Base-by-base conservation (phyloP, 2,797 vertebrate species). In the Acropternis orthonyx region DNA sequence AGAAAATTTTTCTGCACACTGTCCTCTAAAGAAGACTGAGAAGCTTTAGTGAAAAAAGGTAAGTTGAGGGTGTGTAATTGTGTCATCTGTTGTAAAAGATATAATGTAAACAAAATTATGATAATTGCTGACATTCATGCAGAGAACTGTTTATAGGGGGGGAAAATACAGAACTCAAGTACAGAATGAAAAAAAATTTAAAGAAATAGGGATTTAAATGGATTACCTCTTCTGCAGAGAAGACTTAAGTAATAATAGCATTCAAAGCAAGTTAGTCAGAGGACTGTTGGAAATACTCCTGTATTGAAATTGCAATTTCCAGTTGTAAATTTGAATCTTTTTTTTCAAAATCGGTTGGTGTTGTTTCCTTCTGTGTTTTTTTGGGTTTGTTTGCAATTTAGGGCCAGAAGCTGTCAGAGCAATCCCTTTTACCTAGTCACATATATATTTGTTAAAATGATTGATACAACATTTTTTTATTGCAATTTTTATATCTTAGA, bases 351-450 rank as follows among this genome's bases (percentile, higher is more conserved):
- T 21, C 26, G 7, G 0, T 48, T 71, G 15, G 4, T 0, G 4
- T 7, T 59, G 4, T 4, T 34, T 39, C 14, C 14, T 54, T 18
- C 16, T 18, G 1, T 1, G 59, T 83, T 66, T 2, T 2, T 4
- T 69, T 75, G 21, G 13, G 2, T 46, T 86, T 55, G 5, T 24
- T 69, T 58, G 15, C 20, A 54, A 79, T 68, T 44, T 68, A 58
- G 7, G 11, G 13, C 36, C 14, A 66, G 55, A 80, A 87, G 15
- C 4, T 83, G 9, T 44, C 43, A 69, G 39, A 92, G 7, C 5
- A 85, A 62, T 43, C 43, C 14, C 49, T 48, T 9, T 4, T 32
- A 5, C 48, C n/a, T 51, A 48, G 21, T 37, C 32, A 82, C 6
- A 43, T 7, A 36, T 6, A 14, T 23, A 3, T 48, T 90, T 88